phyloP scores from a whole-genome alignment of 2,113 vertebrate species.

The Sylvia atricapilla region DNA sequence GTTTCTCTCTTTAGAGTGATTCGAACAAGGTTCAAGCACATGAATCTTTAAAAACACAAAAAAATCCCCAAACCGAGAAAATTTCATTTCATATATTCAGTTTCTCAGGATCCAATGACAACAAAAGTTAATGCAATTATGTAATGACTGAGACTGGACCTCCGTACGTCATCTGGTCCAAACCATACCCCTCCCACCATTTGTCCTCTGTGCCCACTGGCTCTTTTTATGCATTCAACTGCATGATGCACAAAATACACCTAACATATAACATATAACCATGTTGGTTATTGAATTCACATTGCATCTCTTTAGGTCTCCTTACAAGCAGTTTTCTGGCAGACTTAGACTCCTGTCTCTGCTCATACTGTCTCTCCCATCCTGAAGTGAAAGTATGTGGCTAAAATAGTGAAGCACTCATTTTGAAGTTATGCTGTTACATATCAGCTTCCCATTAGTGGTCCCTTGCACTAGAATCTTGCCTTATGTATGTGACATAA shows the following conservation, averaged over 20 bases:
- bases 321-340: not conserved
- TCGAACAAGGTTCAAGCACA: not conserved
- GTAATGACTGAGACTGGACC: not conserved
- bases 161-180: not conserved
- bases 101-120: not conserved
- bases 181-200: not conserved
- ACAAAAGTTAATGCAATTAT: not conserved
- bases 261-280: not conserved
- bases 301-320: not conserved
- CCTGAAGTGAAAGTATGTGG: not conserved
- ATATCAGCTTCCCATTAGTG: not conserved
- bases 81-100: not conserved
- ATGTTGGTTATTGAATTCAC: not conserved
- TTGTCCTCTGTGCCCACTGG: not conserved
- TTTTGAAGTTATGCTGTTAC: not conserved
- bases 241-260: not conserved
- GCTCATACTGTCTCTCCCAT: not conserved
- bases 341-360: not conserved
- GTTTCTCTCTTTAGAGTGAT: not conserved
- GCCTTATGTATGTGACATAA: not conserved
- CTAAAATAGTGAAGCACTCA: not conserved
- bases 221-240: not conserved
- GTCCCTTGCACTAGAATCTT: not conserved
- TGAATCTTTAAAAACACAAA: not conserved
- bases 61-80: fast-evolving